Base-by-base conservation (phyloP, 2,888 invertebrate species). In the Kuschelorhynchus macadamiae region DNA sequence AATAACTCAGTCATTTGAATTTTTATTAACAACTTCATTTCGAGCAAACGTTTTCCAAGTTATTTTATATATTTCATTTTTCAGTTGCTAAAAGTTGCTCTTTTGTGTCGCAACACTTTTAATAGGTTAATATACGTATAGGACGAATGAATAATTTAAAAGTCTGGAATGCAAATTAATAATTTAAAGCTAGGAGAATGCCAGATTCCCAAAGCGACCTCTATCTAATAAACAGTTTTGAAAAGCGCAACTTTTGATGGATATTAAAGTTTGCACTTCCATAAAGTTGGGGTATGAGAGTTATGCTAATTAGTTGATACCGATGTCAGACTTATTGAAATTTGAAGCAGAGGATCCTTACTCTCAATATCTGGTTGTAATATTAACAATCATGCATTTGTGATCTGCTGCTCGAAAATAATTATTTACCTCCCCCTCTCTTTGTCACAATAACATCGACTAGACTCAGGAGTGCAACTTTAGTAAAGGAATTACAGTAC, bases 371-470 rank as follows among this genome's bases (percentile, higher is more conserved):
- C 46, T 46, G 36, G 12, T 5, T 32, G 39, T 46, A 57, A 57
- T 47, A 46, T 55, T 55, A 16, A 16, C 56, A 30, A 46, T 46
- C 56, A 46, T 46, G 33, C 30, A 57, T 57, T 57, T 44, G 32
- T 56, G 56, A 5, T 44, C 44, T 44, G 56, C 17, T 56, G 44
- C 56, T 46, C 56, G 56, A 20, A 57, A 57, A 32, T 46, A 18
- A 46, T 57, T 57, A 57, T 57, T 32, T 46, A 57, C 46, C 33
- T n/a, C n/a, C n/a, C n/a, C n/a, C n/a, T n/a, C n/a, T n/a, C n/a
- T n/a, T n/a, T n/a, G n/a, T n/a, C n/a, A n/a, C n/a, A n/a, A n/a
- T n/a, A n/a, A n/a, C n/a, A n/a, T n/a, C n/a, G n/a, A n/a, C n/a
- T n/a, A n/a, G n/a, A n/a, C n/a, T n/a, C n/a, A n/a, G n/a, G n/a